Conservation (phyloP, 2,888 invertebrate genomes). For the Cephalotes varians region DNA sequence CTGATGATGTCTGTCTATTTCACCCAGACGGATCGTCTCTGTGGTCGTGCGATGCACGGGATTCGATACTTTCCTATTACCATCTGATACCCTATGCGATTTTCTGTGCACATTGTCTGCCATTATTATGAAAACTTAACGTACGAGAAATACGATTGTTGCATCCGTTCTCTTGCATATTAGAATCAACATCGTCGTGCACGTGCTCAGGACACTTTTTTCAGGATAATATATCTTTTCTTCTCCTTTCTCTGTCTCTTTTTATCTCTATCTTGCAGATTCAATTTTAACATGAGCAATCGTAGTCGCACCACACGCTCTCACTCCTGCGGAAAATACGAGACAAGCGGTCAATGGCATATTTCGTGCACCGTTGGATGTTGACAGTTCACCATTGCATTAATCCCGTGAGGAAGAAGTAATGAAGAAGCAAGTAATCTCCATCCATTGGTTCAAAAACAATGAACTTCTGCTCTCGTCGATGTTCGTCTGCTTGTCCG, state of each 20-base stretch:
- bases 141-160: constrained; percentile 75
- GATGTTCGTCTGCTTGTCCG: not conserved
- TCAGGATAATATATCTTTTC: constrained; percentile 43
- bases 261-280: constrained; percentile 7
- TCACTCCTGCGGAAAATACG: constrained; percentile 35
- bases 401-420: constrained; percentile 67
- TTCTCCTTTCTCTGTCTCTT: not conserved
- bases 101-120: constrained; percentile 84
- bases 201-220: constrained; percentile 46
- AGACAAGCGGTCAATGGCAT: constrained; percentile 71
- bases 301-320: constrained; percentile 51
- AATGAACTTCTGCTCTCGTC: constrained; percentile 37
- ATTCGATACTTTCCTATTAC: constrained; percentile 79
- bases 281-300: constrained; percentile 39
- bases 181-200: constrained; percentile 76
- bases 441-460: constrained; percentile 58
- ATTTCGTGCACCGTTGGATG: constrained; percentile 71
- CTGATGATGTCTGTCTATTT: constrained; percentile 73
- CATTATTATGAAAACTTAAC: constrained; percentile 81
- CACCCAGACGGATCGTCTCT: constrained; percentile 83
- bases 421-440: constrained; percentile 67
- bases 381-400: constrained; percentile 80
- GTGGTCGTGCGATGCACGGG: constrained; percentile 84
- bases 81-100: constrained; percentile 81
- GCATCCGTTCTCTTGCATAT: constrained; percentile 73